phyloP scores from a whole-genome alignment of 2,888 invertebrate species.

The Beris morrisii region DNA sequence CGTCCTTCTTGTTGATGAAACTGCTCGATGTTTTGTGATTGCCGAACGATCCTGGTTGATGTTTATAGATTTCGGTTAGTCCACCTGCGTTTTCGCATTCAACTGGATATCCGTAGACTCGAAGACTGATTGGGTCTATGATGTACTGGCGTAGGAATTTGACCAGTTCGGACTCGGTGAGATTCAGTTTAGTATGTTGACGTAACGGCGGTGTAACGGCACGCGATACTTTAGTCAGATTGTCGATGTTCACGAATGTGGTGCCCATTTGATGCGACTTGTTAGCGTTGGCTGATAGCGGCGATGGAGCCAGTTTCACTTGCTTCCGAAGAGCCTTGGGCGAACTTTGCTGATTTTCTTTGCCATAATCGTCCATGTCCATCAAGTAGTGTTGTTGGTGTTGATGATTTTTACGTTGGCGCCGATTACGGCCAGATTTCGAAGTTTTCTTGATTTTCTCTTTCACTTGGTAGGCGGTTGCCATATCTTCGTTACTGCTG shows the following conservation, averaged over 20 bases:
- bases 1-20: conserved; percentile 9
- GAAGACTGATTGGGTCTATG: conserved; percentile 64
- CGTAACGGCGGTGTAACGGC: conserved; percentile 51
- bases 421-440: conserved; percentile 29
- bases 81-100: conserved; percentile 64
- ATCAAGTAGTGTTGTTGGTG: conserved; percentile 33
- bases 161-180: conserved; percentile 61
- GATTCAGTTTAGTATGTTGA: conserved; percentile 55
- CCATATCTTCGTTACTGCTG: conserved; percentile 47
- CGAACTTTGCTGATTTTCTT: conserved; percentile 34
- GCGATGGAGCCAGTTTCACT: conserved; percentile 6
- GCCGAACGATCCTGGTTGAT: conserved; percentile 57
- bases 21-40: conserved; percentile 43
- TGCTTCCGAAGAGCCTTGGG: conserved; percentile 28
- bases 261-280: background rate
- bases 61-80: conserved; percentile 66
- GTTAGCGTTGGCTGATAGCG: conserved; percentile 3
- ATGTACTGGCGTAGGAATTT: conserved; percentile 64
- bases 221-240: conserved; percentile 27
- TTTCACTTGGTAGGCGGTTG: conserved; percentile 40
- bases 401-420: conserved; percentile 32
- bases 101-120: conserved; percentile 72
- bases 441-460: conserved; percentile 27
- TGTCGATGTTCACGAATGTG: conserved; percentile 18
- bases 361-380: conserved; percentile 36